Evolutionary conservation across 2,797 vertebrate genomes (phyloP), one percentile per base, ranked within the genome.

Genomic region (Mareca strepera): DNA sequence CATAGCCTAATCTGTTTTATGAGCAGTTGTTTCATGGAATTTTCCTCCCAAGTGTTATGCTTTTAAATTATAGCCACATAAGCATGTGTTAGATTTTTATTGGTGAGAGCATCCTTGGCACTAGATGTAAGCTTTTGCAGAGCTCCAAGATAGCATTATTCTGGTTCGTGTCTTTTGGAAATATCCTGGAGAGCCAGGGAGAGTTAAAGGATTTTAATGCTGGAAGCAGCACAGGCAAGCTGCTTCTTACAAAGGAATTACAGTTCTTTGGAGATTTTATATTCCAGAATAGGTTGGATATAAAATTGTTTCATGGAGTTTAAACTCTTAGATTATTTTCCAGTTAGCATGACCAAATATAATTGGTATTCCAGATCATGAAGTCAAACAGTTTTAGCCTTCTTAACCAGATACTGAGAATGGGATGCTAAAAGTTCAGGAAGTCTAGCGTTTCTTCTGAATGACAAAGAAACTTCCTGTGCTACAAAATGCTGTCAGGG

Each of bases 311-410:
- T 91, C 85, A 43, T 96, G 94, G 63, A 86, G 76, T 97, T 97
- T 97, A 95, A 96, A 94, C 86, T 74, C 94, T 95, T 96, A 92
- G 93, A 95, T 97, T 96, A 94, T 95, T 97, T 97, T 97, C 96
- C 95, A 95, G 83, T 94, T 93, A 95, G 76, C 55, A 37, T 94
- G 88, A 96, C 88, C 72, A 87, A 88, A 95, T 95, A 56, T 73
- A 85, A 85, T 94, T 92, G 96, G 86, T 97, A 96, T 97, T 97
- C 82, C 84, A 95, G 88, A 95, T 88, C 37, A 44, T 2, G 4
- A 82, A 90, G 83, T 90, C 87, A 96, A 90, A 58, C 41, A 10
- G 16, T 94, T 86, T 55, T 70, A 86, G 88, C 85, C 70, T 63
- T 94, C 58, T 77, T 67, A 86, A 85, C 83, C 93, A 93, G 66